phyloP scores from a whole-genome alignment of 2,888 invertebrate species.

The Anarsia innoxiella region DNA sequence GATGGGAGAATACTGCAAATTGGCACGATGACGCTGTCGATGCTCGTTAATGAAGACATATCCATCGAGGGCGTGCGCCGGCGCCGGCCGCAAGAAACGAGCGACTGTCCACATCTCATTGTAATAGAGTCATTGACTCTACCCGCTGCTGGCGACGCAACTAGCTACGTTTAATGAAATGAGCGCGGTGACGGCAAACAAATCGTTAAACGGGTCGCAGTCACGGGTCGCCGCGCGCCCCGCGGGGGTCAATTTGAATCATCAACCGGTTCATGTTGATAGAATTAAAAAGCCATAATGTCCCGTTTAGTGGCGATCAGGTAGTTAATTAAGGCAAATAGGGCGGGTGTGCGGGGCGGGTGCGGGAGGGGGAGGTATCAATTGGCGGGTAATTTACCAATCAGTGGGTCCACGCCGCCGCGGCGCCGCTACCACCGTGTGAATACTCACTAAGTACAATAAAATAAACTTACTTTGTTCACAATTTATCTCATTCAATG shows the following conservation, averaged over 20 bases:
- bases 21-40: no score
- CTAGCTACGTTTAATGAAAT: conserved; percentile 5
- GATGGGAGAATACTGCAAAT: no score
- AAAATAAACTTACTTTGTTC: no score
- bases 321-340: conserved; percentile 5
- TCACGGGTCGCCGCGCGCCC: background rate
- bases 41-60: no score
- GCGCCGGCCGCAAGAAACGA: no score
- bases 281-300: conserved; percentile 47
- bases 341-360: background rate
- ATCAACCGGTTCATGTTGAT: conserved; percentile 21
- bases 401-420: background rate
- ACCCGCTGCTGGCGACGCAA: background rate
- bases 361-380: conserved; percentile 10
- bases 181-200: conserved; percentile 1
- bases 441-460: no score
- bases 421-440: no score
- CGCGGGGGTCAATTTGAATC: conserved; percentile 9
- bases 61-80: no score
- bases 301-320: conserved; percentile 11
- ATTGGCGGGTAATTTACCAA: conserved; percentile 9
- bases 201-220: conserved; percentile 6
- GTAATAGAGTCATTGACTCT: conserved; percentile 7
- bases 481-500: no score
- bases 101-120: no score